phyloP scores from a whole-genome alignment of 1,140 invertebrate species.

The Pseudobourletiella spinata region DNA sequence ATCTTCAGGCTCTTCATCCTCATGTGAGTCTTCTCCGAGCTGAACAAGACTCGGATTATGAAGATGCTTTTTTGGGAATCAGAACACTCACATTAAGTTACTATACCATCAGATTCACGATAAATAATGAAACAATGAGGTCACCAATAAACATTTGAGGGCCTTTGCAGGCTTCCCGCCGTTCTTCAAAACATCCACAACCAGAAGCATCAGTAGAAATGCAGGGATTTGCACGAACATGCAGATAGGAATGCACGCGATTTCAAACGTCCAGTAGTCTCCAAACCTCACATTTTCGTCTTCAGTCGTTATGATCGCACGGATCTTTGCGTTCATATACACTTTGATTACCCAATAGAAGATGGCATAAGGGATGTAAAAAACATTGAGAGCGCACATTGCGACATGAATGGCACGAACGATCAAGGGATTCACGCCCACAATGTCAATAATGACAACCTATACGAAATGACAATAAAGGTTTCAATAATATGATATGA shows the following conservation, averaged over 20 bases:
- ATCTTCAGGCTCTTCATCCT: conserved; percentile 9
- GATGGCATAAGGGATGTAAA: conserved; percentile 68
- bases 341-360: conserved; percentile 70
- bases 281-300: too few relatives aligned
- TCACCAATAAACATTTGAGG: too few relatives aligned
- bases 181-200: conserved; percentile 61
- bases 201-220: conserved; percentile 53
- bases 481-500: background rate
- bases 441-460: too few relatives aligned
- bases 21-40: too few relatives aligned
- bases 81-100: too few relatives aligned
- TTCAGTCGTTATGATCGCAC: too few relatives aligned
- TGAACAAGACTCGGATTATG: too few relatives aligned
- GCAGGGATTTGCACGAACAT: conserved; percentile 51
- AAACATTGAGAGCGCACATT: conserved; percentile 60
- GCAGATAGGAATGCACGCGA: conserved; percentile 53
- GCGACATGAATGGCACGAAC: conserved; percentile 53
- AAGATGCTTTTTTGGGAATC: too few relatives aligned
- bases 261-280: conserved; percentile 58
- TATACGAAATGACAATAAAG: background rate
- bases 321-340: too few relatives aligned
- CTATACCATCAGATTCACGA: too few relatives aligned
- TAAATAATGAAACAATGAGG: too few relatives aligned
- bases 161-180: conserved; percentile 51
- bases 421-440: too few relatives aligned